phyloP scores from a whole-genome alignment of 2,113 vertebrate genomes.

The Leucoraja erinaceus region DNA sequence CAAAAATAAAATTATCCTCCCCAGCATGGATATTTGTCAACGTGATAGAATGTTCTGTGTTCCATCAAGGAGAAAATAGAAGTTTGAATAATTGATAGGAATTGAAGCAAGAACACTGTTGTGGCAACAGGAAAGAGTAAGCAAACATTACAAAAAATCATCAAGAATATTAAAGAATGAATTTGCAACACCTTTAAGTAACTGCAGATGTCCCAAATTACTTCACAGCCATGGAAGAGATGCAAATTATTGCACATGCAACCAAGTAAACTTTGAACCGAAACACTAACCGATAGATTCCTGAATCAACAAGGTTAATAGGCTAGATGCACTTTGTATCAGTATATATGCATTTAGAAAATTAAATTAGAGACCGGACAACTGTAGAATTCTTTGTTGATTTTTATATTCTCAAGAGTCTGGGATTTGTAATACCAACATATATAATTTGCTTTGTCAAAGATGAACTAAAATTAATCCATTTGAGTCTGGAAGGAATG shows the following conservation, averaged over 20 bases:
- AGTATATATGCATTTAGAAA: background rate
- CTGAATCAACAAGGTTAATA: background rate
- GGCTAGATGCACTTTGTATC: background rate
- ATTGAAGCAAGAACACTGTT: background rate
- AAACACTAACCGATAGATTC: background rate
- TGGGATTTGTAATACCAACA: background rate
- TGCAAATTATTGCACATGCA: background rate
- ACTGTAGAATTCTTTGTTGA: background rate
- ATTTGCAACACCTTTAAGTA: too few species aligned
- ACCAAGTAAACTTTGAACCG: background rate
- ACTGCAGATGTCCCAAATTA: too few species aligned
- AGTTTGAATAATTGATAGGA: conserved; percentile 9
- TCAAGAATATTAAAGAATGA: background rate
- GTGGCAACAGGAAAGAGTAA: background rate
- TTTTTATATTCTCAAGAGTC: background rate
- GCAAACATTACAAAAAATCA: background rate
- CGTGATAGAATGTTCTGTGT: background rate
- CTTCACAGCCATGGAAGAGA: background rate
- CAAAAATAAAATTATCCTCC: background rate
- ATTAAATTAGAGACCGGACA: background rate
- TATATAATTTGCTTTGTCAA: background rate
- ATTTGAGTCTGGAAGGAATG: background rate
- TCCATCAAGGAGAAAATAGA: background rate
- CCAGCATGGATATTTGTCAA: background rate
- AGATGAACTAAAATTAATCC: background rate